phyloP scores from a whole-genome alignment of 2,888 invertebrate species.

The Masnerella sp. region DNA sequence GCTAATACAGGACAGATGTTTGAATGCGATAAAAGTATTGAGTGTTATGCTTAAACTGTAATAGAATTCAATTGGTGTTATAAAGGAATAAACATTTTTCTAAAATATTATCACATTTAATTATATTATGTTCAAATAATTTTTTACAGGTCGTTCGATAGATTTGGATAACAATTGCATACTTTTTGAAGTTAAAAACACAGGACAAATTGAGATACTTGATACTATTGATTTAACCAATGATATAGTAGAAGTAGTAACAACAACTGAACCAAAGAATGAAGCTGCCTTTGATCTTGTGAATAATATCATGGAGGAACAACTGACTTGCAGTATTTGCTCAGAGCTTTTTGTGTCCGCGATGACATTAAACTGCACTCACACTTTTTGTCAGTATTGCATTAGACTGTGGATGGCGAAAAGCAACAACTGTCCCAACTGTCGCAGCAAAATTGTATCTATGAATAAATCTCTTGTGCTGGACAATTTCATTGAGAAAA shows the following conservation, averaged over 20 bases:
- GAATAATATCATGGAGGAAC: conserved; percentile 82
- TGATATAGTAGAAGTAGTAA: conserved; percentile 70
- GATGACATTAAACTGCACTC: conserved; percentile 85
- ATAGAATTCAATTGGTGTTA: no score
- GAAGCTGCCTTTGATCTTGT: conserved; percentile 75
- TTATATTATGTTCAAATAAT: conserved; percentile 6
- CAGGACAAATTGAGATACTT: conserved; percentile 73
- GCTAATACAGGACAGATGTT: no score
- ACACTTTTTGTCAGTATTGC: conserved; percentile 86
- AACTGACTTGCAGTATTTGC: conserved; percentile 87
- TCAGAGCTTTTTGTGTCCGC: conserved; percentile 86
- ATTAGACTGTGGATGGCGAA: conserved; percentile 85
- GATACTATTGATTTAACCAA: conserved; percentile 80
- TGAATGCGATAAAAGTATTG: no score
- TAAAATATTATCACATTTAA: conserved; percentile 1
- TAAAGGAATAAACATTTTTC: no score
- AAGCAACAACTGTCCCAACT: conserved; percentile 85
- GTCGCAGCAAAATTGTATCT: conserved; percentile 79
- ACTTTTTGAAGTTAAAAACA: conserved; percentile 44
- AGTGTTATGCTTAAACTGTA: no score
- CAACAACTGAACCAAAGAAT: conserved; percentile 42
- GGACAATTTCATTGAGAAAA: conserved; percentile 86
- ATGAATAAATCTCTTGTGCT: conserved; percentile 82
- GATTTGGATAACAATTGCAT: conserved; percentile 44
- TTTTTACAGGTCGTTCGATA: conserved; percentile 18